Base-by-base conservation (phyloP, 2,797 vertebrate genomes). In the Dermochelys coriacea region DNA sequence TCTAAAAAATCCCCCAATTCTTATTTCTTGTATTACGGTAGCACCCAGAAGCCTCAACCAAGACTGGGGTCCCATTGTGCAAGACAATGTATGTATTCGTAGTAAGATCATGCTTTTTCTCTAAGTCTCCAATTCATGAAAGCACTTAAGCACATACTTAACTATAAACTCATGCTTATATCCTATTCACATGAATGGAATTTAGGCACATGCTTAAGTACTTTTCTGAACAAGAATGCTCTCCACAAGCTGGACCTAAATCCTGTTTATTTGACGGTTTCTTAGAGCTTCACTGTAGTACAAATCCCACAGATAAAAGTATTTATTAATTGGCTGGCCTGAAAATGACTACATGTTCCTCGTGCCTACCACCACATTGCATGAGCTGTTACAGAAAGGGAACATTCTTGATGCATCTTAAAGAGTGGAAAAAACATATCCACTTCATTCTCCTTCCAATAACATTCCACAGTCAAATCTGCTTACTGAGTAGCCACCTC, bases 301-400 rank as follows among this genome's bases (percentile, higher is more conserved):
- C 80, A 97, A 96, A 94, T 92, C 87, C 84, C 86, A 27, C n/a
- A 82, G 82, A 94, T 81, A 57, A 91, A 95, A 91, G 87, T 92
- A 90, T 91, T 89, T 93, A 68, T 89, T 95, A 96, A 90, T 95
- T 95, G 83, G 77, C 86, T 96, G 91, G 85, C 91, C 75, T 88
- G 59, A 85, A 86, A 92, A 84, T 89, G 81, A 95, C 90, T 91
- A 95, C 87, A 80, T 61, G 10, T 83, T 95, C 61, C 23, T 77
- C 12, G 86, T 94, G 91, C 93, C 94, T 94, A 89, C 93, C 88
- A 95, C 94, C 78, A 90, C 71, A 82, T 85, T 92, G 61, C 45
- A 55, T 34, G 81, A 6, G 0, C 74, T 88, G 89, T 59, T 91
- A 82, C 75, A 93, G 74, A 74, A 87, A 83, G 83, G 91, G 27